A percentile compares a stretch with the other conserved stretches of the same genome.
phyloP scores from a whole-genome alignment of 1,140 invertebrate genomes.

The Leptoteleia sp. region DNA sequence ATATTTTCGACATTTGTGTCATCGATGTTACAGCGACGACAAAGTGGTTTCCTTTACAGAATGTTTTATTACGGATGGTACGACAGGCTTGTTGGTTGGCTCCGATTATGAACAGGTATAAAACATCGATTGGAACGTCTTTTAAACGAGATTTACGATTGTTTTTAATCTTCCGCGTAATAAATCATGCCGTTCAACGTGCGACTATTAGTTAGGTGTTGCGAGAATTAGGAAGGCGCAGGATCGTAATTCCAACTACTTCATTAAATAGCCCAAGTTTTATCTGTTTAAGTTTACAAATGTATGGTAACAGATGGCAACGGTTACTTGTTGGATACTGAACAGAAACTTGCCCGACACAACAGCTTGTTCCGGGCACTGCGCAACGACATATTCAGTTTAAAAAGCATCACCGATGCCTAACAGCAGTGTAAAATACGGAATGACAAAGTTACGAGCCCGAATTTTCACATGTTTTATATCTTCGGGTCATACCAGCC shows the following conservation, averaged over 20 bases:
- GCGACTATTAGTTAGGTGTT: conserved; percentile 14
- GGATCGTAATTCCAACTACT: conserved; percentile 42
- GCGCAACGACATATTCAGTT: conserved; percentile 27
- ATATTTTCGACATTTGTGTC: conserved; percentile 48
- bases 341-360: conserved; percentile 55
- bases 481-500: background rate
- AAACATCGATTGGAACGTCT: no score
- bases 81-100: no score
- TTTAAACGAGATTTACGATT: no score
- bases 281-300: conserved; percentile 51
- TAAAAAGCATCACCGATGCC: conserved; percentile 17
- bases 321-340: conserved; percentile 56
- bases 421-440: conserved; percentile 11
- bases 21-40: conserved; percentile 19
- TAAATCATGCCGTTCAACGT: conserved; percentile 1
- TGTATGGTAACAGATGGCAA: conserved; percentile 57
- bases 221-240: conserved; percentile 9
- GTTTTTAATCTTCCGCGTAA: no score
- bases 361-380: conserved; percentile 49
- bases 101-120: no score
- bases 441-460: background rate
- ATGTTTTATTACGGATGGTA: conserved; percentile 18
- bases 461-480: conserved; percentile 1
- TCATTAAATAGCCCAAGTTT: conserved; percentile 52
- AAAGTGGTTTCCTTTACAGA: conserved; percentile 18